Evolutionary conservation across 1,140 invertebrate genomes (phyloP), one percentile per base, ranked within the genome.

Genomic region (Artemia franciscana): DNA sequence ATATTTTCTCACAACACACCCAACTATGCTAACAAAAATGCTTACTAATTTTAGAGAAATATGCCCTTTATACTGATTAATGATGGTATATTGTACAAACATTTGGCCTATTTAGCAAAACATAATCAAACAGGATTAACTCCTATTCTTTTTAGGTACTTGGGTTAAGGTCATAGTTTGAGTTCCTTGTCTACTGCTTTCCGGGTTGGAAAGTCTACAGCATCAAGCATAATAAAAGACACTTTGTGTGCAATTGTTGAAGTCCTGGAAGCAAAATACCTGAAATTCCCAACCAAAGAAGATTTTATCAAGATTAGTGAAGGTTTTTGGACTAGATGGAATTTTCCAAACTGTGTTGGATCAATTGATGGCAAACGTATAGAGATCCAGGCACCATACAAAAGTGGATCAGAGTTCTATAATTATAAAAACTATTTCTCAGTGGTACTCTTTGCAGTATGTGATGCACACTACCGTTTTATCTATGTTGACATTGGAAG

Each of bases 331-430:
- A 61, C 69, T 51, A 65, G 28, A 63, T 77, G 73, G 72, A 71
- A 75, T 68, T 76, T 77, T 68, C 74, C 75, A n/a, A 69, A 73
- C 59, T 75, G 73, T 66, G 62, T 75, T 27, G 73, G 72, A 24
- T 70, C 73, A 4, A 66, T 78, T 2, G 66, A 68, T 60, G 66
- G 69, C 7, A 71, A 70, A 28, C 70, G 71, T 57, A 27, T 71
- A 18, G 24, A 64, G 4, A 68, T 72, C 61, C 57, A 67, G 15
- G 57, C 58, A 24, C 71, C 71, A 1, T 39, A 61, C 12, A 67
- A 67, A 58, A 66, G 68, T 58, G 74, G 73, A 24, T 69, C 70
- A 12, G 58, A 64, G 15, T 75, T 66, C 67, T 74, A 69, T 26
- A 77, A 75, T 68, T 71, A 76, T 58, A 75, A 76, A 66, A 58